phyloP scores from a whole-genome alignment of 2,888 invertebrate species.

The Lasioglossum morio region DNA sequence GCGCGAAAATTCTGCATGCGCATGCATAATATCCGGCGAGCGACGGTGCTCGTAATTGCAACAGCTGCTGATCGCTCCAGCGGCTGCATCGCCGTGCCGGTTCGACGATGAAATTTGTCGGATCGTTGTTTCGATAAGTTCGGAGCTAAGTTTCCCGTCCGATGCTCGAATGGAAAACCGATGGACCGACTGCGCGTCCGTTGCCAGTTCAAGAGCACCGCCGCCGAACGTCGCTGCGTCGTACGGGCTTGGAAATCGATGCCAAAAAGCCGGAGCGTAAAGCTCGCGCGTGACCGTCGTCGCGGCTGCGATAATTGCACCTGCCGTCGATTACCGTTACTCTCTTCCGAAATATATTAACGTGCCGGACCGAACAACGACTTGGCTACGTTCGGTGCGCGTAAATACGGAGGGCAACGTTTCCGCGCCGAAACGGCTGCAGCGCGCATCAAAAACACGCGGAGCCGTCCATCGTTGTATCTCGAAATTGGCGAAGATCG shows the following conservation, averaged over 20 bases:
- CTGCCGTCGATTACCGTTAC: constrained; percentile 62
- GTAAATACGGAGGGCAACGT: background rate
- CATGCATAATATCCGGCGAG: constrained; percentile 48
- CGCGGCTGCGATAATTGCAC: constrained; percentile 60
- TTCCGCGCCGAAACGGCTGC: background rate
- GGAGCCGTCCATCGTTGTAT: too few relatives aligned
- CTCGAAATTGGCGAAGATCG: too few relatives aligned
- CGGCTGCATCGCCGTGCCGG: background rate
- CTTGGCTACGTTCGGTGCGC: background rate
- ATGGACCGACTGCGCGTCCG: constrained; percentile 4
- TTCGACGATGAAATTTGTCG: constrained; percentile 4
- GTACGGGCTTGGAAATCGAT: constrained; percentile 29
- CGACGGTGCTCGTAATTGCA: constrained; percentile 52
- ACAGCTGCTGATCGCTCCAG: constrained; percentile 50
- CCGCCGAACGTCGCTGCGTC: background rate
- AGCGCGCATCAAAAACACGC: background rate
- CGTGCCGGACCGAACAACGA: background rate
- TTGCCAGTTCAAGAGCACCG: background rate
- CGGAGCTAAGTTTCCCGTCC: background rate
- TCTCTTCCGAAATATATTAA: constrained; percentile 57
- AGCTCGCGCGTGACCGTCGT: constrained; percentile 10
- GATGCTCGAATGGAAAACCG: background rate
- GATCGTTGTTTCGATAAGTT: background rate
- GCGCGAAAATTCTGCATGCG: constrained; percentile 38
- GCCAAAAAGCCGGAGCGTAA: constrained; percentile 10